These are phyloP conservation scores for Synanthedon andrenaeformis DNA, from an alignment of 2,888 invertebrate species.

Conservation along the genomic window DNA sequence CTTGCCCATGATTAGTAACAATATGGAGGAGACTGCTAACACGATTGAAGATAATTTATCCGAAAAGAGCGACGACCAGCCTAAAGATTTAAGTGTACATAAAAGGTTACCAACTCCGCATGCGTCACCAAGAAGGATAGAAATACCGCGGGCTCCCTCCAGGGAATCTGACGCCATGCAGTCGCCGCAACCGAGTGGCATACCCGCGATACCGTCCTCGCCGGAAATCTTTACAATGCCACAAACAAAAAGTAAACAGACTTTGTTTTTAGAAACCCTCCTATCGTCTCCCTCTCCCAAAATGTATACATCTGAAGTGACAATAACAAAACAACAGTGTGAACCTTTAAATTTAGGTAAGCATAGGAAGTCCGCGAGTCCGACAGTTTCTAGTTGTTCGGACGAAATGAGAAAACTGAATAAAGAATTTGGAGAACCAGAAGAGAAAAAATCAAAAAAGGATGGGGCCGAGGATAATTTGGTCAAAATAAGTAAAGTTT, in stretches of 20 bases:
- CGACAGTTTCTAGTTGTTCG: slow-evolving; percentile 80
- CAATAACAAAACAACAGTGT: slow-evolving; percentile 69
- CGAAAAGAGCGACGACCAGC: slow-evolving; percentile 67
- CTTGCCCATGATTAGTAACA: slow-evolving; percentile 16
- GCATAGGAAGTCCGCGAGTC: slow-evolving; percentile 76
- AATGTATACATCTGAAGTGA: slow-evolving; percentile 70
- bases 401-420: slow-evolving; percentile 75
- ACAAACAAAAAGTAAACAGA: slow-evolving; percentile 57
- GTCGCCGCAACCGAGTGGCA: slow-evolving; percentile 79
- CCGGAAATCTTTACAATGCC: slow-evolving; percentile 74
- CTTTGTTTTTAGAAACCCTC: slow-evolving; percentile 73
- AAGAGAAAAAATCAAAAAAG: slow-evolving; percentile 49
- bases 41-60: slow-evolving; percentile 38
- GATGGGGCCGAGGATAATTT: slow-evolving; percentile 39
- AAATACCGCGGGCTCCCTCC: slow-evolving; percentile 72
- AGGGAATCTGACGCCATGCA: slow-evolving; percentile 79
- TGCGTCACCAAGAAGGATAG: slow-evolving; percentile 56
- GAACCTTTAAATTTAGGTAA: slow-evolving; percentile 79
- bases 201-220: slow-evolving; percentile 77
- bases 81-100: slow-evolving; percentile 72
- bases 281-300: slow-evolving; percentile 71
- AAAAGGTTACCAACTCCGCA: slow-evolving; percentile 58
- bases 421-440: slow-evolving; percentile 62
- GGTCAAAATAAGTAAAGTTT: slow-evolving; percentile 50
- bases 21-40: slow-evolving; percentile 25